Conservation (phyloP, 2,888 invertebrate genomes). For the Drosophila pseudotalamancana region DNA sequence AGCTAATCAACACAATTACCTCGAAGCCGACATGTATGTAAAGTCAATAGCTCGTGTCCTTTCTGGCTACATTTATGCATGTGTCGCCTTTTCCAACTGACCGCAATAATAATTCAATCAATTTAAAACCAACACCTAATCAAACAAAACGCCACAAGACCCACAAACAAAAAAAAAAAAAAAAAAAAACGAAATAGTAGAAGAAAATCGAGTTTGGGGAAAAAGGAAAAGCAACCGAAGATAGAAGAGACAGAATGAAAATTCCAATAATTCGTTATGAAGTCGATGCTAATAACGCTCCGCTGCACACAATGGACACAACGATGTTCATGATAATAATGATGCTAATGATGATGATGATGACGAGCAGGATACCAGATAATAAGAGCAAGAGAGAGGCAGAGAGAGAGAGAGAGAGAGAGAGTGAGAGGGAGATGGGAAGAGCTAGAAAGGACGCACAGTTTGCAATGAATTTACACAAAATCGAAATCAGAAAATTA, state of each 20-base stretch:
- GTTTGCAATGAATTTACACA: constrained; percentile 76
- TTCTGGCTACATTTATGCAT: constrained; percentile 17
- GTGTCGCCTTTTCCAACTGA: constrained; percentile 16
- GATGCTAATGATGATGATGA: constrained; percentile 10
- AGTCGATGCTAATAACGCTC: constrained; percentile 75
- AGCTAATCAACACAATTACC: too few species aligned
- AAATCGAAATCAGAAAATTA: constrained; percentile 78
- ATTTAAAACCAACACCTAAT: constrained; percentile 72
- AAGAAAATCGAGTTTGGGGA: constrained; percentile 15
- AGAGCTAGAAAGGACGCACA: constrained; percentile 17
- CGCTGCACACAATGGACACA: constrained; percentile 65
- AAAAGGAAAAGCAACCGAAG: constrained; percentile 5
- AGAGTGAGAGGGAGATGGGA: neutral
- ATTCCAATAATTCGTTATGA: constrained; percentile 74
- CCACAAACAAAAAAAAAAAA: constrained; percentile 5
- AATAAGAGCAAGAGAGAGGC: constrained; percentile 19
- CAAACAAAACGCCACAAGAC: constrained; percentile 52
- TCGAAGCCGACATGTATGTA: neutral
- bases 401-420: constrained; percentile 1
- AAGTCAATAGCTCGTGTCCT: constrained; percentile 20
- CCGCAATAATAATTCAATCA: constrained; percentile 72
- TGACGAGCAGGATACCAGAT: constrained; percentile 19
- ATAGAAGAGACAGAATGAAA: constrained; percentile 41
- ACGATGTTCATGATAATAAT: constrained; percentile 17
- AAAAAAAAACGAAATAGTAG: neutral